Base-by-base conservation (phyloP, 2,797 vertebrate genomes). In the Sebastes oblongus region DNA sequence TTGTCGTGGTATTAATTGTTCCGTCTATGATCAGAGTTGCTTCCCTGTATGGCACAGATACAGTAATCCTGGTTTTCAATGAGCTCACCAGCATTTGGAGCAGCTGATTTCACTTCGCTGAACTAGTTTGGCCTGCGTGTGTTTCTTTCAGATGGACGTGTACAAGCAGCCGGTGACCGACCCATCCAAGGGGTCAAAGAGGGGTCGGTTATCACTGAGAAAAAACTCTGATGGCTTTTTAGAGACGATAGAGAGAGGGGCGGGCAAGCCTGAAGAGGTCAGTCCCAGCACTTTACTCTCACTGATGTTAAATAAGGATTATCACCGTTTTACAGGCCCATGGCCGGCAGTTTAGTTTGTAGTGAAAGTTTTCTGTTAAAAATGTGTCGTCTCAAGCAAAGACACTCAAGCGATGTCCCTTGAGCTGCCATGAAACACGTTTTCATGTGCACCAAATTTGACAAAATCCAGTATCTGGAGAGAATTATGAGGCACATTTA, bases 121-220 rank as follows among this genome's bases (percentile, higher is more conserved):
- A 66, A 30, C 24, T 70, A 6, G 10, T 56, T 58, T 84, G 52
- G 8, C 9, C 22, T 46, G 2, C 27, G 1, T 65, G 5, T 68
- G n/a, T 74, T 73, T 39, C 50, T 68, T 66, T 39, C 73, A 96
- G 96, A 95, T 95, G 95, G 95, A 96, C 3, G 96, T 96, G 50
- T 96, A 89, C 84, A 96, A 96, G 83, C 95, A 95, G 86, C 96
- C 96, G 0, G 95, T 96, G 79, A 96, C 95, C 0, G 96, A 96
- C 85, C 96, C 94, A 0, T 95, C 95, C 75, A 96, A 96, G 83
- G 86, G 83, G 52, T 96, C 96, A 1, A 96, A 96, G 88, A 93
- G 91, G 10, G 95, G 96, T 6, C 94, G 93, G 12, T 82, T 96
- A 24, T 95, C 91, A 14, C 90, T 96, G 77, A 92, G 95, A 78